Conservation (phyloP, 2,113 vertebrate genomes). For the Phaetusa simplex region DNA sequence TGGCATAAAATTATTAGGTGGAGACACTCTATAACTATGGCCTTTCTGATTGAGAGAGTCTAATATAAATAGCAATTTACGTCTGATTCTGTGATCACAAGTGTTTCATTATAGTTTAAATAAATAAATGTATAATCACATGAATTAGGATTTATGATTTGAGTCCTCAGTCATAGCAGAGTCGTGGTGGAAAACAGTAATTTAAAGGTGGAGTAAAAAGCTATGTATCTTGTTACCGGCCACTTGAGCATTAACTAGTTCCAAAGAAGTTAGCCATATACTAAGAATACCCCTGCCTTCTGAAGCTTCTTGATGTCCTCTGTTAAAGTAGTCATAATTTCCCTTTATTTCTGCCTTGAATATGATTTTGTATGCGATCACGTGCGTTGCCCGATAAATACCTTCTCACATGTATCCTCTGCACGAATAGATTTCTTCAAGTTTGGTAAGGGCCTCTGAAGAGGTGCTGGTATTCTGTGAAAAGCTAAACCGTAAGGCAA, state of each 20-base stretch:
- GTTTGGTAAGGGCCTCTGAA: not conserved
- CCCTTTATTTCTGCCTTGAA: not conserved
- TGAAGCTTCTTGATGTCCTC: not conserved
- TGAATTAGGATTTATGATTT: not conserved
- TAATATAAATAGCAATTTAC: not conserved
- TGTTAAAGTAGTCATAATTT: not conserved
- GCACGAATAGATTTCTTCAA: not conserved
- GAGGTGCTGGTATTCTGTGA: not conserved
- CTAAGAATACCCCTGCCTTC: not conserved
- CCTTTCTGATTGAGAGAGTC: not conserved
- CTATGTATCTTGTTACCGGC: not conserved
- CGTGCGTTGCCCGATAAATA: not conserved
- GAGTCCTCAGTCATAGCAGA: not conserved
- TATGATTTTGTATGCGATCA: not conserved
- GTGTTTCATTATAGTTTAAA: conserved; percentile 2
- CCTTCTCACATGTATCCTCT: not conserved
- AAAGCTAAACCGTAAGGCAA: not conserved
- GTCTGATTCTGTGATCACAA: not conserved
- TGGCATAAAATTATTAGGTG: not conserved
- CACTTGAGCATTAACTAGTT: not conserved
- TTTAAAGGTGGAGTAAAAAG: not conserved
- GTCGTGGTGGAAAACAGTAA: not conserved
- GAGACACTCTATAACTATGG: not conserved
- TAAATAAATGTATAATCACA: not conserved
- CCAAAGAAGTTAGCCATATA: not conserved